phyloP scores from a whole-genome alignment of 2,888 invertebrate species.

The Lordiphosa fenestrarum region DNA sequence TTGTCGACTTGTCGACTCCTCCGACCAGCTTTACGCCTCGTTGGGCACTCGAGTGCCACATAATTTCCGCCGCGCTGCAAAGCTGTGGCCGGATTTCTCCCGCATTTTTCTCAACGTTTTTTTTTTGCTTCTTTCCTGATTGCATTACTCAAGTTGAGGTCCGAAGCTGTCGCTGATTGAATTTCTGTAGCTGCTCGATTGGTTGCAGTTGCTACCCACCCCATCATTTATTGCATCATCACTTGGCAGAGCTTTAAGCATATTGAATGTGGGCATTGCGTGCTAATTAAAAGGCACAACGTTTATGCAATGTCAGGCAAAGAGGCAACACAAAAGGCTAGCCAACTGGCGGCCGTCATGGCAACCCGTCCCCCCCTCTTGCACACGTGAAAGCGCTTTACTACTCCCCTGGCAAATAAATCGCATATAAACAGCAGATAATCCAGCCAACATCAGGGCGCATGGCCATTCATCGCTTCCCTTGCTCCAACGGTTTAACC shows the following conservation, averaged over 20 bases:
- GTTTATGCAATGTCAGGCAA: slow-evolving; percentile 54
- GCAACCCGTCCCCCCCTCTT: slow-evolving; percentile 38
- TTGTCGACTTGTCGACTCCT: slow-evolving; percentile 20
- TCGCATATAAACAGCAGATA: slow-evolving; percentile 71
- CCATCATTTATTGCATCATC: slow-evolving; percentile 16
- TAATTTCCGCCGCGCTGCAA: slow-evolving; percentile 45
- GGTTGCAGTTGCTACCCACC: slow-evolving; percentile 11
- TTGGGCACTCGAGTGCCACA: slow-evolving; percentile 61
- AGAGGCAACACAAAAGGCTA: slow-evolving; percentile 35
- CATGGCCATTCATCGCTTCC: slow-evolving; percentile 49
- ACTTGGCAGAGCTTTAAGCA: slow-evolving; percentile 50
- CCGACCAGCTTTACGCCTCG: slow-evolving; percentile 47
- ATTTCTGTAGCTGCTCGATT: slow-evolving; percentile 35
- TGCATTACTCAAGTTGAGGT: slow-evolving; percentile 39
- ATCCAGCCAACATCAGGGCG: slow-evolving; percentile 58
- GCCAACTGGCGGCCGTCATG: slow-evolving; percentile 60
- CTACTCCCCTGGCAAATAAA: slow-evolving; percentile 46
- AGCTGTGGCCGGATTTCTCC: slow-evolving; percentile 2
- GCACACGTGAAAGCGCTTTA: slow-evolving; percentile 11
- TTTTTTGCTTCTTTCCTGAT: slow-evolving; percentile 29
- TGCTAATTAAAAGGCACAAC: slow-evolving; percentile 71
- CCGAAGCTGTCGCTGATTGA: slow-evolving; percentile 46
- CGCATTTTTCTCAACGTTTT: slow-evolving; percentile 5
- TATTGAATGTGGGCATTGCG: slow-evolving; percentile 42
- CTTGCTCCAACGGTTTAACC: slow-evolving; percentile 15